Conservation (phyloP, 23 tunicate genomes). For the Pegea sp. region DNA sequence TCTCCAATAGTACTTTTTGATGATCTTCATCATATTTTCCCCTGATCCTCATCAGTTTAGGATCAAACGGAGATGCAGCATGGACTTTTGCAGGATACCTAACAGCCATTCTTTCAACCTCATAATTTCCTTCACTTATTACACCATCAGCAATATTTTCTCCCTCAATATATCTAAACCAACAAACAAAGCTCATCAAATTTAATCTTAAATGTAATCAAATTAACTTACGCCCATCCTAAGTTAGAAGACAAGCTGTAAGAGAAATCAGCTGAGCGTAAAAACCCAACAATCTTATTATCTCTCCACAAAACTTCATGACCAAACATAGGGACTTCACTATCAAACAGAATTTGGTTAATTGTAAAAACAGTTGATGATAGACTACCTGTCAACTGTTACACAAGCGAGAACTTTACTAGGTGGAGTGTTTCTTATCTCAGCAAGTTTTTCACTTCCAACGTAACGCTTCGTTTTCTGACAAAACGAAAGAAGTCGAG, state of each 20-base stretch:
- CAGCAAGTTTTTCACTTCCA: slow-evolving; percentile 11
- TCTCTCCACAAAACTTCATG: slow-evolving; percentile 37
- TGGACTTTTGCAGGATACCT: slow-evolving; percentile 28
- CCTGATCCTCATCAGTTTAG: slow-evolving; percentile 20
- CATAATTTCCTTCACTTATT: slow-evolving; percentile 23
- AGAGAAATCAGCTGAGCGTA: slow-evolving; percentile 22
- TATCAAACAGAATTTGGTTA: slow-evolving; percentile 9
- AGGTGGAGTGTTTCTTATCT: slow-evolving; percentile 1
- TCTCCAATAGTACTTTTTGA: slow-evolving; percentile 2
- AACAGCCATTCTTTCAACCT: slow-evolving; percentile 48
- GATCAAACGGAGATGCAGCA: slow-evolving; percentile 36
- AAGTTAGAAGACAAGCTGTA: slow-evolving; percentile 17
- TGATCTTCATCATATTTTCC: slow-evolving; percentile 22
- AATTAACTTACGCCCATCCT: slow-evolving; percentile 21
- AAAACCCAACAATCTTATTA: slow-evolving; percentile 32
- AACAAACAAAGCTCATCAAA: neutral
- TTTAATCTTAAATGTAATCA: neutral
- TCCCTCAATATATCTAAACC: slow-evolving; percentile 14
- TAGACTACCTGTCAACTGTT: slow-evolving; percentile 44
- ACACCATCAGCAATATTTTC: slow-evolving; percentile 3
- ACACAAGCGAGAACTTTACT: slow-evolving; percentile 18
- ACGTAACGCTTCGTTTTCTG: slow-evolving; percentile 6
- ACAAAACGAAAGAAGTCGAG: slow-evolving; percentile 21
- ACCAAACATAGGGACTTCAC: slow-evolving; percentile 36
- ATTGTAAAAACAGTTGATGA: too few relatives aligned